phyloP scores from a whole-genome alignment of 92 coral and sea anemone genomes.

The Epizoanthus fatuus region DNA sequence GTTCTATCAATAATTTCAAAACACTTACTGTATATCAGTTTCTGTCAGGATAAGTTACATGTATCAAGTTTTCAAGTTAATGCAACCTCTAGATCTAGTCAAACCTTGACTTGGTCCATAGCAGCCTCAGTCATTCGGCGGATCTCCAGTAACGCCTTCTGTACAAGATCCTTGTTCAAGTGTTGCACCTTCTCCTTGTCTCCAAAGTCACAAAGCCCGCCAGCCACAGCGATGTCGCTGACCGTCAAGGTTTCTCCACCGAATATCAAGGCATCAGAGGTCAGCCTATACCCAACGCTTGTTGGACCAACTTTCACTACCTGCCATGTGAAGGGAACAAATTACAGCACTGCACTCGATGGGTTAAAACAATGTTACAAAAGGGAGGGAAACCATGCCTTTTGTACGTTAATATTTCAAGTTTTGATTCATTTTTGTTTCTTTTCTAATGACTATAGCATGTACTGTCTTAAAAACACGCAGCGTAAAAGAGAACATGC shows the following conservation, averaged over 20 bases:
- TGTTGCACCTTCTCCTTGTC: slow-evolving; percentile 67
- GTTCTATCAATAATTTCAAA: too few species aligned
- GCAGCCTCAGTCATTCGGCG: slow-evolving; percentile 78
- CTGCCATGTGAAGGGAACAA: slow-evolving; percentile 16
- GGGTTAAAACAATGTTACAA: neutral
- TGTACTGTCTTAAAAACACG: too few species aligned
- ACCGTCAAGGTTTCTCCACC: slow-evolving; percentile 88
- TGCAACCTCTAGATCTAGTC: neutral
- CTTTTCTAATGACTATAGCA: too few species aligned
- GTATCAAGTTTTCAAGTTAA: too few species aligned
- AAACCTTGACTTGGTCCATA: slow-evolving; percentile 95
- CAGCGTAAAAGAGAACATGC: too few species aligned
- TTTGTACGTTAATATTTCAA: too few species aligned
- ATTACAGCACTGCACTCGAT: neutral
- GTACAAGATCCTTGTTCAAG: slow-evolving; percentile 54
- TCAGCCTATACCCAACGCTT: slow-evolving; percentile 90
- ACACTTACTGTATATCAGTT: too few species aligned
- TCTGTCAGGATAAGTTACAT: too few species aligned
- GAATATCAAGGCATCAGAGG: slow-evolving; percentile 82
- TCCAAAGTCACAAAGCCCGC: slow-evolving; percentile 75
- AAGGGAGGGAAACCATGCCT: neutral
- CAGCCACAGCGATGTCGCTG: slow-evolving; percentile 95
- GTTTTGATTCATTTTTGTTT: too few species aligned
- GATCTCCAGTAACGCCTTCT: slow-evolving; percentile 58
- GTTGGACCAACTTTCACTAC: slow-evolving; percentile 85